Conservation (phyloP, 1,140 invertebrate species). For the Diprion similis region DNA sequence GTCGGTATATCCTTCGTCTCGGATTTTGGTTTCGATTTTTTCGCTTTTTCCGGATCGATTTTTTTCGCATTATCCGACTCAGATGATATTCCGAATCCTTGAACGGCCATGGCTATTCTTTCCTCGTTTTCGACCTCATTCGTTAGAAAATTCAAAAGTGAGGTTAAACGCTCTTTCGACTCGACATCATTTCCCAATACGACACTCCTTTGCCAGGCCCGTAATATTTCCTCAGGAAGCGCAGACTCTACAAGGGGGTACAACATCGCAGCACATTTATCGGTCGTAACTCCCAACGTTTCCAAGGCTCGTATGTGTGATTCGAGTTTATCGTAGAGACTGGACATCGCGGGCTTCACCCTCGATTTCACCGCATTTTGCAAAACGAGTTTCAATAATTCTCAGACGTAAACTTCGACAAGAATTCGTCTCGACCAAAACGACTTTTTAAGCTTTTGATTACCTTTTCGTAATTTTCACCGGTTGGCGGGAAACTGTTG, state of each 20-base stretch:
- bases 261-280: constrained; percentile 47
- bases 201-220: constrained; percentile 38
- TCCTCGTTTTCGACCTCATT: constrained; percentile 41
- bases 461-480: constrained; percentile 38
- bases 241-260: constrained; percentile 50
- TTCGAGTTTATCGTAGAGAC: constrained; percentile 42
- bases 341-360: constrained; percentile 21
- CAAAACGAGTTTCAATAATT: constrained; percentile 35
- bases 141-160: constrained; percentile 34
- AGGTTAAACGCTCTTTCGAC: constrained; percentile 25
- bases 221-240: constrained; percentile 41
- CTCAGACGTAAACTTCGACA: constrained; percentile 43
- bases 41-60: constrained; percentile 13
- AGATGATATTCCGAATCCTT: constrained; percentile 24
- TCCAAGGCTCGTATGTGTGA: constrained; percentile 44
- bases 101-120: constrained; percentile 27
- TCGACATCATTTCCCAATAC: constrained; percentile 1
- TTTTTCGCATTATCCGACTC: constrained; percentile 10
- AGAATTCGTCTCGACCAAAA: constrained; percentile 37
- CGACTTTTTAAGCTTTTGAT: constrained; percentile 30
- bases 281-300: constrained; percentile 44
- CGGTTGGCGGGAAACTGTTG: constrained; percentile 34
- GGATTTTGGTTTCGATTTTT: background rate
- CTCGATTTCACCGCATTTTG: constrained; percentile 7
- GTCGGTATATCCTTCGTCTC: constrained; percentile 20